A percentile compares a stretch with the other conserved stretches of the same genome.
Evolutionary conservation across 2,888 invertebrate species (phyloP).

Genomic region (Lacanobia oleracea): DNA sequence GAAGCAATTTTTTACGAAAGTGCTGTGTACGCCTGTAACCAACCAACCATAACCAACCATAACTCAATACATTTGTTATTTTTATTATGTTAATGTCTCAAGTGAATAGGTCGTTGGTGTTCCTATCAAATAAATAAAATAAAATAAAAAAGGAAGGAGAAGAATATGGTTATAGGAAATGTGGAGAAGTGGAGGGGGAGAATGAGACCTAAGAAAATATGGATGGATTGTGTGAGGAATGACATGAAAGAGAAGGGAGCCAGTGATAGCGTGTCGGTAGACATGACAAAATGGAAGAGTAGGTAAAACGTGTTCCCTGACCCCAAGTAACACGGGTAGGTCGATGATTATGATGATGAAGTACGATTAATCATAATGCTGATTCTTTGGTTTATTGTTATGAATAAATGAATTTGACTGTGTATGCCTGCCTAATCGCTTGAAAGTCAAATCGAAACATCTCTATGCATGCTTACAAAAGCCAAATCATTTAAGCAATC

Average conservation of each 20-base stretch:
- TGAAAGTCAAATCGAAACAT: not conserved
- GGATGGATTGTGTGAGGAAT: no score
- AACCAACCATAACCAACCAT: no score
- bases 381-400: not conserved
- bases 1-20: no score
- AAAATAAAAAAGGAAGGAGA: no score
- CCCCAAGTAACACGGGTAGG: not conserved
- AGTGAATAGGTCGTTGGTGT: no score
- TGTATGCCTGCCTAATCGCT: not conserved
- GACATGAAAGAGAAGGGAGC: not conserved
- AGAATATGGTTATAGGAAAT: no score
- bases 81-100: no score
- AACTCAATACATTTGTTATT: no score
- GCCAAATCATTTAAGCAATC: conserved; percentile 20
- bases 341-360: not conserved
- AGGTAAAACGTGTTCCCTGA: not conserved
- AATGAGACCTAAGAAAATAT: not conserved
- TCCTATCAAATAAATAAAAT: no score
- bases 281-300: not conserved
- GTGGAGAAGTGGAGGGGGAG: not conserved
- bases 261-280: not conserved
- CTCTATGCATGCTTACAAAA: not conserved
- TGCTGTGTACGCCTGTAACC: no score
- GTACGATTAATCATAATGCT: not conserved
- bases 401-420: not conserved